Evolutionary conservation across 2,797 vertebrate genomes (phyloP), one percentile per base, ranked within the genome.

Genomic region (Meriones psammophilus): DNA sequence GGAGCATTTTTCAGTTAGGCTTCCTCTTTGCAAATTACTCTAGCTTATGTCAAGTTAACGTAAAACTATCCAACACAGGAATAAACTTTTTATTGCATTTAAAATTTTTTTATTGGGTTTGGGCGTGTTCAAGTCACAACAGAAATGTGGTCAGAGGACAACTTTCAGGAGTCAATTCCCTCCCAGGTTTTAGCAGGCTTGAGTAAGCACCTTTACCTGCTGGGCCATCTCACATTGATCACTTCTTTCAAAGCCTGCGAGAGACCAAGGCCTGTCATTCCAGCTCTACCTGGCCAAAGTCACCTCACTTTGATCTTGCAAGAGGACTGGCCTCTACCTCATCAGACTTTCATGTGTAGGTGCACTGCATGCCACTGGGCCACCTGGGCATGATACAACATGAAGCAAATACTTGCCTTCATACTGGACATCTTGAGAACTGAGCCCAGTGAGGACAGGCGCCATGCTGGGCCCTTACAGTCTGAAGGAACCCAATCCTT

Each of bases 51-150:
- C 42, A n/a, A 86, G 46, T 86, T 69, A 54, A 54, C 46, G 54
- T 69, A 86, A 86, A 69, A 86, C 64, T 86, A 69, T 15, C 64
- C 20, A 86, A 20, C 64, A 86, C 20, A 26, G 64, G 46, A 69
- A 86, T 69, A 85, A 85, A 69, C 12, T 36, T 68, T 86, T 86
- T 54, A 86, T 69, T 69, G 64, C 83, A 22, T 69, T 69, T 86
- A 69, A 69, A 54, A 5, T 3, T 36, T 54, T 85, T 85, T 86
- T 69, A 86, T 69, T 69, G 46, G 50, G 64, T 54, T 24, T 86
- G 64, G 39, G 33, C 7, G 33, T 69, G 46, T 26, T 69, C 30
- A 8, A 69, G 46, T 54, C 30, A 36, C 0, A 30, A 68, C 46
- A 69, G 64, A 54, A 50, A 50, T 1, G 42, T 54, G 20, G 84